phyloP scores from a whole-genome alignment of 2,113 vertebrate species.

The Puffinus mauretanicus region DNA sequence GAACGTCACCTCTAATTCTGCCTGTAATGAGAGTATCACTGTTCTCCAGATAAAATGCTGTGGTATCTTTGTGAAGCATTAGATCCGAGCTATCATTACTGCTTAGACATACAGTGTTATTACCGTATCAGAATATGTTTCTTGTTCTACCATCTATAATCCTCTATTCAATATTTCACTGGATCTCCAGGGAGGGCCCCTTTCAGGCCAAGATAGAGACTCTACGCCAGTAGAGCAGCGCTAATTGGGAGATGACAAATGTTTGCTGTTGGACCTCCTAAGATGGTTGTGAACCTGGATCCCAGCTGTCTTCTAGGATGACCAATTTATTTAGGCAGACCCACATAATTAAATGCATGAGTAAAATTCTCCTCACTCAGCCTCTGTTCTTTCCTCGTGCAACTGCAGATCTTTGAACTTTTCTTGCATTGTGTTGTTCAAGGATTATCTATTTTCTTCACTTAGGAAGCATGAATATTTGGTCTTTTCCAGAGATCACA shows the following conservation, averaged over 20 bases:
- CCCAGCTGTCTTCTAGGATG: neutral
- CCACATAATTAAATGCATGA: slow-evolving; percentile 23
- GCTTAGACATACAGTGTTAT: neutral
- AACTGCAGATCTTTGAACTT: neutral
- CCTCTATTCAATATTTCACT: neutral
- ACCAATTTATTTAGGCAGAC: neutral
- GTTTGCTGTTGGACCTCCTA: neutral
- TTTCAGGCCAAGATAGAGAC: neutral
- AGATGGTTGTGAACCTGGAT: neutral
- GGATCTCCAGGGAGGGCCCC: neutral
- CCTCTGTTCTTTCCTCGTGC: neutral
- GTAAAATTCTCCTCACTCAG: neutral
- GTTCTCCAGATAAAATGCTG: neutral
- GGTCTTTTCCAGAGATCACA: neutral
- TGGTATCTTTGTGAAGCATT: neutral
- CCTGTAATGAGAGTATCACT: neutral
- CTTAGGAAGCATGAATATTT: neutral
- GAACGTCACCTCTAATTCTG: neutral
- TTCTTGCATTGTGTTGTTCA: neutral
- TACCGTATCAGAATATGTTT: neutral
- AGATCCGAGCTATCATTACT: neutral
- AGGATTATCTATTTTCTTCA: neutral
- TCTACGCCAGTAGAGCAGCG: neutral
- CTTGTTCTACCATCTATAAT: neutral
- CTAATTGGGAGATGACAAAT: neutral